Evolutionary conservation across 2,888 invertebrate species (phyloP), one percentile per base, ranked within the genome.

Genomic region (Merodon equestris): DNA sequence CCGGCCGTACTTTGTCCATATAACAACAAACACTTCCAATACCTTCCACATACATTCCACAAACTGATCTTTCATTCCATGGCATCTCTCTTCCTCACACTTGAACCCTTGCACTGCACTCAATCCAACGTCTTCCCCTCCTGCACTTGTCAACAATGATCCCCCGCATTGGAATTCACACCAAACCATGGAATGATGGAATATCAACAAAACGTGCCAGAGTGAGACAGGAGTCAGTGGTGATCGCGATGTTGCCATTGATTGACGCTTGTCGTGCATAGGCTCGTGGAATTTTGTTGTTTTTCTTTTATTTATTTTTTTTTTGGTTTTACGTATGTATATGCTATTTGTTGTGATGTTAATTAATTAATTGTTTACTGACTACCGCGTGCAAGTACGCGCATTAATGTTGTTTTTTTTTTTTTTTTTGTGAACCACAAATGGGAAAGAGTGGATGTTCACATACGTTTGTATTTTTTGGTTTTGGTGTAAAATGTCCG

Each of bases 161-260:
- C 27, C 36, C 60, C n/a, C 44, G 53, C 44, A 47, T 15, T 60
- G 68, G 56, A 67, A 74, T 10, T 12, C 15, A 2, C 9, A 17
- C 58, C 51, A 36, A 58, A 17, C 9, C 1, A 1, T 9, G 15
- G 36, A 14, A 36, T 17, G 44, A 34, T 42, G 34, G 10, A 60
- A 61, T 66, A 72, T 72, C 67, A 77, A 77, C 77, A 72, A 77
- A 72, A 53, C n/a, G 44, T 44, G 63, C 15, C 3, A 67, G 63
- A 77, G 60, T 10, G 77, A 77, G 77, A 72, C 9, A 34, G 60
- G 50, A 47, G 17, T 51, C 83, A 85, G 85, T 85, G 84, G 84
- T 85, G 84, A 82, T 82, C 84, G 83, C 79, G 83, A 82, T 85
- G 83, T 84, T 84, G 84, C 67, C 71, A 54, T 71, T 74, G 82